phyloP scores from a whole-genome alignment of 1,140 invertebrate species.

The Drosophila tsacasi region DNA sequence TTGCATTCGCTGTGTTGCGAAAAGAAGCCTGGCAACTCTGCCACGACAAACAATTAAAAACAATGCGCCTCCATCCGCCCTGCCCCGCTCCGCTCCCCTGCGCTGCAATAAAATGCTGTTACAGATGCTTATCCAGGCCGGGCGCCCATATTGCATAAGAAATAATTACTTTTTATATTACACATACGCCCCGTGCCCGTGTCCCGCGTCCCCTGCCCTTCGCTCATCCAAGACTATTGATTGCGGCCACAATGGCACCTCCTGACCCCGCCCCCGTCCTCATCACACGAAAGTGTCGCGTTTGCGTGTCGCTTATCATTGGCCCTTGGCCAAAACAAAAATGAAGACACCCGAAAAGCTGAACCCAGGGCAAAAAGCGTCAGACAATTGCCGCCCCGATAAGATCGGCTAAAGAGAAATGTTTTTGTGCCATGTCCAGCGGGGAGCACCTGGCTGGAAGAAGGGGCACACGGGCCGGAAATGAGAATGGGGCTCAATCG shows the following conservation, averaged over 20 bases:
- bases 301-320: slow-evolving; percentile 77
- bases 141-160: slow-evolving; percentile 76
- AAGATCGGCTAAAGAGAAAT: slow-evolving; percentile 70
- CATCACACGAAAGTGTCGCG: slow-evolving; percentile 41
- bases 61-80: slow-evolving; percentile 57
- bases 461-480: slow-evolving; percentile 9
- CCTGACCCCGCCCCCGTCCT: background rate
- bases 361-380: slow-evolving; percentile 57
- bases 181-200: slow-evolving; percentile 62
- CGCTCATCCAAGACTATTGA: slow-evolving; percentile 69
- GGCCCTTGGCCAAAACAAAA: slow-evolving; percentile 32
- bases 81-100: background rate
- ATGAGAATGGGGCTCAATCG: slow-evolving; percentile 51
- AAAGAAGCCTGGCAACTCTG: slow-evolving; percentile 57
- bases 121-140: slow-evolving; percentile 68
- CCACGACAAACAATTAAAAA: slow-evolving; percentile 81
- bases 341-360: slow-evolving; percentile 53
- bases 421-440: slow-evolving; percentile 57
- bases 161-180: slow-evolving; percentile 83
- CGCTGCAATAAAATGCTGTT: slow-evolving; percentile 79
- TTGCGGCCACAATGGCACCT: slow-evolving; percentile 56
- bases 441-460: slow-evolving; percentile 20
- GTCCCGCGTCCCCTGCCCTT: background rate
- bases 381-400: slow-evolving; percentile 76
- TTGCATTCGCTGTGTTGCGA: slow-evolving; percentile 65